Base-by-base conservation (phyloP, 2,113 vertebrate genomes). In the human (Homo sapiens) region DNA sequence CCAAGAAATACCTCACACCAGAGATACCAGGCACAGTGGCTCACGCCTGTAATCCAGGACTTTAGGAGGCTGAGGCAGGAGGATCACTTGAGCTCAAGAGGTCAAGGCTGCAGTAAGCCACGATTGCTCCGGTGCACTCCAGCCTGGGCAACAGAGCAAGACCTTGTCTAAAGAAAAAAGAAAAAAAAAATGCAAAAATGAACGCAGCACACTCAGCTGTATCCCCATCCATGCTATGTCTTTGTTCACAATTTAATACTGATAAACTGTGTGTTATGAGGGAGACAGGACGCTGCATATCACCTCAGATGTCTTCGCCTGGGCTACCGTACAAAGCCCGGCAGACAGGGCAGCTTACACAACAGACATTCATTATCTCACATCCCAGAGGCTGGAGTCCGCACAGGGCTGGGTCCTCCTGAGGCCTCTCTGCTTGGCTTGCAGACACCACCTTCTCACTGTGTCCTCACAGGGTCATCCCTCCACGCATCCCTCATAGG, bases 401-500 rank as follows among this genome's bases (percentile, higher is more conserved):
- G 2, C 25, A 27, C 11, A n/a, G 79, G 61, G 48, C 48, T 2
- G 16, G 84, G 10, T 30, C 25, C n/a, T 11, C n/a, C 85, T 1
- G n/a, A 40, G 85, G 84, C 35, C 22, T 40, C 25, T 13, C 85
- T 30, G 25, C 48, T 30, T 38, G 52, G 35, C 6, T 10, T 55
- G 66, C 25, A 45, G 45, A 50, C 1, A 5, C 22, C 13, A 0
- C 10, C 48, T 3, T 40, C 35, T 75, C 80, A 25, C 90, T 40
- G 11, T 10, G 27, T 68, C 76, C 55, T 32, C 40, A 3, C 2
- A 0, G n/a, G 55, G 32, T 23, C 8, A 0, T 75, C 52, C 23
- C 23, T 38, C 32, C 0, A 2, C 0, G 32, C 0, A 2, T 40
- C 40, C 76, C 40, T 32, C 40, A 3, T 1, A 0, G n/a, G 55